These are phyloP conservation scores for Lerista edwardsae DNA, from an alignment of 2,797 vertebrate genomes.

Conservation along the genomic window DNA sequence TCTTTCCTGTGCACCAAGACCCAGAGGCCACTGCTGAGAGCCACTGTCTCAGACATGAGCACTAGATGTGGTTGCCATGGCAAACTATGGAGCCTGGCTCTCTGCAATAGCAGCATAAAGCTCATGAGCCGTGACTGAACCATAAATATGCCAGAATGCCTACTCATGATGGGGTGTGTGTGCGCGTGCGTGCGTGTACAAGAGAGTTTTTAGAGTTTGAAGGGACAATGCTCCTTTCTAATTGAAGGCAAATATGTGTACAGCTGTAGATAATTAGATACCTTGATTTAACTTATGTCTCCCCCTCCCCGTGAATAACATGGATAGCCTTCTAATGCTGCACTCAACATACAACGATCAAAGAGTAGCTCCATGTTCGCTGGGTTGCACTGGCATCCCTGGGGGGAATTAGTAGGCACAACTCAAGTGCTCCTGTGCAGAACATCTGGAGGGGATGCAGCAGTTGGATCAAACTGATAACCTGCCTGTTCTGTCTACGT, in stretches of 20 bases:
- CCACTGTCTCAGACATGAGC: constrained; percentile 44
- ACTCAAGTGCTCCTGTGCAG: no score
- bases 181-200: not conserved
- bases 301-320: not conserved
- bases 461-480: not conserved
- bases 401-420: no score
- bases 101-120: not conserved
- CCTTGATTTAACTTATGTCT: not conserved
- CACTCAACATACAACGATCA: not conserved
- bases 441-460: no score
- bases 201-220: not conserved
- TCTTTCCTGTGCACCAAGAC: constrained; percentile 21
- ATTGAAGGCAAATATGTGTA: not conserved
- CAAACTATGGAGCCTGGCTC: constrained; percentile 58
- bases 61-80: constrained; percentile 76
- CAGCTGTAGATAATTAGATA: not conserved
- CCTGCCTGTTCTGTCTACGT: not conserved
- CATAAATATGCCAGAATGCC: constrained; percentile 3
- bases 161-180: not conserved
- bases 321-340: not conserved
- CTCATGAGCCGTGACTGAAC: constrained; percentile 41
- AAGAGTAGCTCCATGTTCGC: no score
- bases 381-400: no score
- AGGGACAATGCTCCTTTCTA: not conserved
- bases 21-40: not conserved